A percentile compares a stretch with the other conserved stretches of the same genome.
phyloP scores from a whole-genome alignment of 1,140 invertebrate species.

The Coenobita brevimanus region DNA sequence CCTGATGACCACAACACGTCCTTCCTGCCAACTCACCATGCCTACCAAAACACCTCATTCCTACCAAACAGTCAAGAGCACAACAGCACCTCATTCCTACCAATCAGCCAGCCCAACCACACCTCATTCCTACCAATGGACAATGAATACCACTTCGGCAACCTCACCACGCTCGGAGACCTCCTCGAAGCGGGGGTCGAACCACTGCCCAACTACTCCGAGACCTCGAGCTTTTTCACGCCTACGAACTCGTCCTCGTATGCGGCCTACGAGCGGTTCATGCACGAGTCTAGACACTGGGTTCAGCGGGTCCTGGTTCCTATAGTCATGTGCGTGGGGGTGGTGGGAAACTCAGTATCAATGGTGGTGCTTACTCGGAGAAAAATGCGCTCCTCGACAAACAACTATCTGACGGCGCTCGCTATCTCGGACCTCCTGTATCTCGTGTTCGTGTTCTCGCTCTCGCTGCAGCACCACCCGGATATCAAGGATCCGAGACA shows the following conservation, averaged over 20 bases:
- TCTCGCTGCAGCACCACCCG: conserved; percentile 80
- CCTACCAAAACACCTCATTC: too few relatives aligned
- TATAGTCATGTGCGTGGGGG: conserved; percentile 80
- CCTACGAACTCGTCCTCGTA: not conserved
- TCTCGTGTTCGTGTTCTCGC: conserved; percentile 79
- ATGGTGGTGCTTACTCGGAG: conserved; percentile 83
- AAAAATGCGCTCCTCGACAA: conserved; percentile 84
- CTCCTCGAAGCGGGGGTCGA: too few relatives aligned
- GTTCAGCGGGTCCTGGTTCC: conserved; percentile 81
- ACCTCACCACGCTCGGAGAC: too few relatives aligned
- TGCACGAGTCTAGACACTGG: conserved; percentile 76
- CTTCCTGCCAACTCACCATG: too few relatives aligned
- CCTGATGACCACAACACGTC: too few relatives aligned
- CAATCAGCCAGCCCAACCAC: too few relatives aligned
- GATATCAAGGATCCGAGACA: conserved; percentile 74
- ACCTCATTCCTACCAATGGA: too few relatives aligned
- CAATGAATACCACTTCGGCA: too few relatives aligned
- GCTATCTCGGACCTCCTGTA: conserved; percentile 84
- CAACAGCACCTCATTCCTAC: too few relatives aligned
- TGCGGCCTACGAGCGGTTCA: conserved; percentile 34
- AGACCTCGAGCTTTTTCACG: not conserved
- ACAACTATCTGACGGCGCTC: conserved; percentile 82
- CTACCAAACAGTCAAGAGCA: too few relatives aligned
- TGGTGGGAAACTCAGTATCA: conserved; percentile 82
- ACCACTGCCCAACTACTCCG: not conserved